Evolutionary conservation across 2,888 invertebrate species (phyloP).

Genomic region (Lycophotia porphyrea): DNA sequence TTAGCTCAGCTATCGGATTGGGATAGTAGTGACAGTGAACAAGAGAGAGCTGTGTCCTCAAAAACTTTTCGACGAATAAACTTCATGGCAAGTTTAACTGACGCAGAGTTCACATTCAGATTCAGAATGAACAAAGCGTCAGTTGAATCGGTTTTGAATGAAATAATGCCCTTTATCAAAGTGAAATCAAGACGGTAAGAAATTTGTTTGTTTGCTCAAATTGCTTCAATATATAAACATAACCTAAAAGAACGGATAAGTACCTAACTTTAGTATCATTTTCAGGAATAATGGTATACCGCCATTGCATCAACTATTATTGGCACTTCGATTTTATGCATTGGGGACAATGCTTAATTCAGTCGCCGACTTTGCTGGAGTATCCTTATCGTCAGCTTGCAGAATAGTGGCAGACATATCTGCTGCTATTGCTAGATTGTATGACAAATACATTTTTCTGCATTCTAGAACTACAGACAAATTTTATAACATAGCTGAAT

Average conservation of each 20-base stretch:
- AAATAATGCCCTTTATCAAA: conserved; percentile 4
- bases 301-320: conserved; percentile 60
- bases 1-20: not conserved
- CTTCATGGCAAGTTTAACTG: too few species aligned
- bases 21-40: too few species aligned
- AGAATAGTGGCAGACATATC: not conserved
- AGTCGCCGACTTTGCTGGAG: conserved; percentile 64
- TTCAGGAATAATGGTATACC: conserved; percentile 33
- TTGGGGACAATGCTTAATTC: conserved; percentile 63
- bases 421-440: not conserved
- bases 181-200: not conserved
- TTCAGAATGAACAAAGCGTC: not conserved
- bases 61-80: too few species aligned
- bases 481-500: too few species aligned
- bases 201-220: not conserved
- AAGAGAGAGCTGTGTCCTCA: too few species aligned
- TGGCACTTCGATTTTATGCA: conserved; percentile 65
- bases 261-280: not conserved
- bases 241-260: not conserved
- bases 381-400: conserved; percentile 54
- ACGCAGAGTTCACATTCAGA: not conserved
- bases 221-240: not conserved
- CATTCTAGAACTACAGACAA: too few species aligned
- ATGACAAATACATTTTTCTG: not conserved
- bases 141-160: not conserved